A percentile compares a stretch with the other conserved stretches of the same genome.
These are phyloP conservation scores for Dendrolimus kikuchii DNA, from an alignment of 1,140 invertebrate species.

Conservation along the genomic window DNA sequence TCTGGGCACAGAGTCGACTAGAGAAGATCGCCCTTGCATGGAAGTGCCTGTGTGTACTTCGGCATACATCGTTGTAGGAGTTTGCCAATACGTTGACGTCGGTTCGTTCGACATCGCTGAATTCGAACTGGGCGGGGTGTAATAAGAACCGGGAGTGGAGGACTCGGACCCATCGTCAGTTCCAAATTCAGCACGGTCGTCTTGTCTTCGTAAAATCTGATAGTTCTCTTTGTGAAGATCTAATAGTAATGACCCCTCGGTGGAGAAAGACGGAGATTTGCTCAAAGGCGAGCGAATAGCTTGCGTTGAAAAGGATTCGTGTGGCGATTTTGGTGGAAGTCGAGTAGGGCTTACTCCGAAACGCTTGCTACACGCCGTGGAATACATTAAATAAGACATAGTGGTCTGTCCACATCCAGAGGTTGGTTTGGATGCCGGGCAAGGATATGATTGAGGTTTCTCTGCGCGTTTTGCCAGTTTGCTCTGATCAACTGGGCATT, in stretches of 20 bases:
- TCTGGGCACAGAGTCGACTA: conserved; percentile 2
- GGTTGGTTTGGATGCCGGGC: conserved; percentile 27
- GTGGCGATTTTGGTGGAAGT: not conserved
- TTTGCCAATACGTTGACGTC: conserved; percentile 19
- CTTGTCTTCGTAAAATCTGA: conserved; percentile 8
- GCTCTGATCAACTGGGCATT: conserved; percentile 26
- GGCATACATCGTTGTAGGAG: conserved; percentile 28
- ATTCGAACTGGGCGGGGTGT: conserved; percentile 20
- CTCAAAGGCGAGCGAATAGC: not conserved
- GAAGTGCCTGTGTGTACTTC: not conserved
- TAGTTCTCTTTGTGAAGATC: conserved; percentile 7
- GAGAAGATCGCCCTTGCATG: conserved; percentile 1
- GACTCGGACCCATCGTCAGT: conserved; percentile 12
- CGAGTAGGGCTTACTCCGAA: conserved; percentile 13
- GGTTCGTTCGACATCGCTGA: conserved; percentile 11
- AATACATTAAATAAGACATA: conserved; percentile 39
- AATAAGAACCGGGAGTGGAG: conserved; percentile 15
- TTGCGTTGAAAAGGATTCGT: not conserved
- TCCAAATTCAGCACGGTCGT: not conserved
- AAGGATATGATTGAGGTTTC: conserved; percentile 10
- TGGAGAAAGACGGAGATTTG: not conserved
- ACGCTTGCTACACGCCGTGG: conserved; percentile 15
- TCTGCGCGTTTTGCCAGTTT: conserved; percentile 5
- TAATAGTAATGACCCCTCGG: not conserved
- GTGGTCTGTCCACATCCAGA: conserved; percentile 24